Percentiles rank a stretch among this genome's conserved stretches.
phyloP scores from a whole-genome alignment of 2,888 invertebrate species.

The Callimorpha dominula region DNA sequence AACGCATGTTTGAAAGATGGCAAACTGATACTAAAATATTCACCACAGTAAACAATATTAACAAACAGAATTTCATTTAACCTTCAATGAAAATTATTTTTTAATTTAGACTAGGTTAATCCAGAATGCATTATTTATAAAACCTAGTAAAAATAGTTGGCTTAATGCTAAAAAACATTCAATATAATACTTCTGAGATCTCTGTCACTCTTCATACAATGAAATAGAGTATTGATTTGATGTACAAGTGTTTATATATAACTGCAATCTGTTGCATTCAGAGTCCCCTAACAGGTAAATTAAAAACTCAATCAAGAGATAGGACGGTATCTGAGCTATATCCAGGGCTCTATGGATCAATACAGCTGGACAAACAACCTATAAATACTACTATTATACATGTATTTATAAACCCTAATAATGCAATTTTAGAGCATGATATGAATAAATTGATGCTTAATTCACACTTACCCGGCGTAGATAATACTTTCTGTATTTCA shows the following conservation, averaged over 20 bases:
- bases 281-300: constrained; percentile 29
- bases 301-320: constrained; percentile 23
- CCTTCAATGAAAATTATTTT: constrained; percentile 10
- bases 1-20: no score
- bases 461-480: constrained; percentile 88
- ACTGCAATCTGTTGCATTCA: constrained; percentile 32
- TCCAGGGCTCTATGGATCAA: constrained; percentile 54
- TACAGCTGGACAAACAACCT: constrained; percentile 51
- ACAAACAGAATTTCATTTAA: not conserved
- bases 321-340: constrained; percentile 34
- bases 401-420: constrained; percentile 8
- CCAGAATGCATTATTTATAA: not conserved
- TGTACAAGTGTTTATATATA: constrained; percentile 19
- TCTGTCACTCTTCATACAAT: not conserved
- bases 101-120: constrained; percentile 13
- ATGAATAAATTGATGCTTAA: constrained; percentile 19
- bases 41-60: no score
- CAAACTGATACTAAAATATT: no score
- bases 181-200: constrained; percentile 1
- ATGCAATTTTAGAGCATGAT: constrained; percentile 10
- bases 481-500: constrained; percentile 90
- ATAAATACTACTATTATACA: constrained; percentile 31
- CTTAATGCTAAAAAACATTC: not conserved
- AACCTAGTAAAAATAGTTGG: not conserved
- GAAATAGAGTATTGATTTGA: constrained; percentile 21